Evolutionary conservation across 2,797 vertebrate genomes (phyloP).

Genomic region (Megalops cyprinoides): DNA sequence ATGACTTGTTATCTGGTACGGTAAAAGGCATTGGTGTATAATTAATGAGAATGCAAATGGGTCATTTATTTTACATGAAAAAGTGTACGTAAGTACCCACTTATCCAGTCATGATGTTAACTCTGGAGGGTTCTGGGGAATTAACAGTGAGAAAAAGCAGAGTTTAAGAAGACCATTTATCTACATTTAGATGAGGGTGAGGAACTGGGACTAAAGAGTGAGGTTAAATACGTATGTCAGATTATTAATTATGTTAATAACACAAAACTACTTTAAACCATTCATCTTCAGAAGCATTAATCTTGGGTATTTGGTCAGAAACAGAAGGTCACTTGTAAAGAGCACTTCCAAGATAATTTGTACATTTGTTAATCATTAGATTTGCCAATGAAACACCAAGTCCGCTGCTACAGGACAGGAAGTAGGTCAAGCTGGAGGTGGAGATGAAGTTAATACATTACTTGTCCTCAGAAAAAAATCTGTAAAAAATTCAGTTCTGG

Average conservation of each 20-base stretch:
- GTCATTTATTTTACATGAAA: slow-evolving; percentile 14
- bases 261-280: not conserved
- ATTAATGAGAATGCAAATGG: slow-evolving; percentile 20
- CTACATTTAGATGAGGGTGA: not conserved
- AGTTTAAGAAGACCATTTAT: not conserved
- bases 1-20: slow-evolving; percentile 8
- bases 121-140: not conserved
- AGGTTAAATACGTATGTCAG: slow-evolving; percentile 13
- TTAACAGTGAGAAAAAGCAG: not conserved
- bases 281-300: not conserved
- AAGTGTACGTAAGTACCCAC: slow-evolving; percentile 6
- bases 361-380: slow-evolving; percentile 3
- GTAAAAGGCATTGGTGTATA: not conserved
- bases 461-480: slow-evolving; percentile 28
- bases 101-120: slow-evolving; percentile 9
- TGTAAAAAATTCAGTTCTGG: slow-evolving; percentile 40
- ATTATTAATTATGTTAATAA: slow-evolving; percentile 15
- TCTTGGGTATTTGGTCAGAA: not conserved
- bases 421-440: slow-evolving; percentile 49
- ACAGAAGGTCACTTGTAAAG: not conserved
- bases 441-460: slow-evolving; percentile 14
- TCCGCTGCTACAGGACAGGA: not conserved
- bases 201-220: not conserved
- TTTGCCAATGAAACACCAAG: not conserved
- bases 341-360: not conserved